These are phyloP conservation scores for Lymantria monacha DNA, from an alignment of 2,888 invertebrate genomes.

Conservation along the genomic window DNA sequence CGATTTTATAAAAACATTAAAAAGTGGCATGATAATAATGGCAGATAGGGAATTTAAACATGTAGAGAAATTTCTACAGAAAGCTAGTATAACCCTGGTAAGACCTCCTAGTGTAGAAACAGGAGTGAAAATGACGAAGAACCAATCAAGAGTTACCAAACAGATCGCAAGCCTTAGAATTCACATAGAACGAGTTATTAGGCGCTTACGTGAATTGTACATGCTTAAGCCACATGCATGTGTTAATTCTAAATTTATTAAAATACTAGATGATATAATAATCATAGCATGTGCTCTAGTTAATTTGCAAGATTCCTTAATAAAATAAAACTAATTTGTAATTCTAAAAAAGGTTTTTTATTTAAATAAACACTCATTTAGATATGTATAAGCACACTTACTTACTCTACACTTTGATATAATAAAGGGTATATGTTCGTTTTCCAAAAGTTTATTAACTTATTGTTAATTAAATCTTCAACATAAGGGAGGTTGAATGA, in stretches of 20 bases:
- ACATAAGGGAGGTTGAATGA: not conserved
- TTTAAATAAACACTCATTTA: not conserved
- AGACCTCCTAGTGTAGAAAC: slow-evolving; percentile 9
- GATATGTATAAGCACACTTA: not conserved
- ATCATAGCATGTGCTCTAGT: not conserved
- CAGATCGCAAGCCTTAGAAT: slow-evolving; percentile 1
- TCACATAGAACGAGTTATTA: not conserved
- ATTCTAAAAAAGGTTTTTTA: not conserved
- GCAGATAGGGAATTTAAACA: slow-evolving; percentile 13
- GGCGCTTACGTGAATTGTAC: not conserved
- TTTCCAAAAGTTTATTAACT: not conserved
- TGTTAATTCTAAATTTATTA: not conserved
- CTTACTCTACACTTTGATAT: not conserved
- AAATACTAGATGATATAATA: not conserved
- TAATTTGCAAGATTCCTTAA: not conserved
- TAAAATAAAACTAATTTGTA: not conserved
- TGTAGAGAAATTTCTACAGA: slow-evolving; percentile 5
- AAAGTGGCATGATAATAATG: slow-evolving; percentile 4
- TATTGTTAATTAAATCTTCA: not conserved
- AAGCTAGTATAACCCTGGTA: not conserved
- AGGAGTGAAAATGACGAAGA: not conserved
- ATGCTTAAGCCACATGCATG: not conserved
- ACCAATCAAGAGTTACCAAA: not conserved
- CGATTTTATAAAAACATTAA: slow-evolving; percentile 6
- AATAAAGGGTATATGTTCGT: not conserved